These are phyloP conservation scores for Siniperca scherzeri DNA, from an alignment of 2,797 vertebrate species.

Conservation along the genomic window DNA sequence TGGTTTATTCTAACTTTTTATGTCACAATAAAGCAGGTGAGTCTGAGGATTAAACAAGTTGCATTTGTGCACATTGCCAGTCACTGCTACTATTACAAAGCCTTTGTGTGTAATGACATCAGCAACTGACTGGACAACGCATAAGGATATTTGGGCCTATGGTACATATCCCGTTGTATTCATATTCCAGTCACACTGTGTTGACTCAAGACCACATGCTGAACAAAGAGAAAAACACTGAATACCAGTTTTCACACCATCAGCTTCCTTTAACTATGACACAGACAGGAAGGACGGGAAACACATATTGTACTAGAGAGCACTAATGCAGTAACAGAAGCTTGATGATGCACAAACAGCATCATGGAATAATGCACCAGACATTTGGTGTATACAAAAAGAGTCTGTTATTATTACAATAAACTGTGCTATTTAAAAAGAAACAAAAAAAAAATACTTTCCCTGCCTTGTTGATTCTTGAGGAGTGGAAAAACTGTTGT, in stretches of 20 bases:
- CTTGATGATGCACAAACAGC: conserved; percentile 25
- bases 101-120: conserved; percentile 58
- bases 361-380: conserved; percentile 10
- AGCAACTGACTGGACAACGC: conserved; percentile 43
- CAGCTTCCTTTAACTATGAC: conserved; percentile 72
- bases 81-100: conserved; percentile 42
- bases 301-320: conserved; percentile 63
- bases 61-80: conserved; percentile 56
- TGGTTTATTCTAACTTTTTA: conserved; percentile 1
- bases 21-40: conserved; percentile 1
- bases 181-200: conserved; percentile 57
- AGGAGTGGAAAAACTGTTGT: conserved; percentile 23
- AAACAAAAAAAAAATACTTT: conserved; percentile 16
- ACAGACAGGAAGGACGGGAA: conserved; percentile 71
- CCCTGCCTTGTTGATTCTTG: neutral
- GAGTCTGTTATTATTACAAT: neutral
- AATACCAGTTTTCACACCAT: conserved; percentile 66
- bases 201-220: conserved; percentile 77
- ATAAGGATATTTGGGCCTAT: conserved; percentile 39
- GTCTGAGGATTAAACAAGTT: conserved; percentile 9
- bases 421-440: neutral
- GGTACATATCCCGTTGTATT: conserved; percentile 66
- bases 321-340: conserved; percentile 32
- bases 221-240: conserved; percentile 67
- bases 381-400: neutral